Evolutionary conservation across 2,888 invertebrate genomes (phyloP), one percentile per base, ranked within the genome.

Genomic region (Podabrus alpinus): DNA sequence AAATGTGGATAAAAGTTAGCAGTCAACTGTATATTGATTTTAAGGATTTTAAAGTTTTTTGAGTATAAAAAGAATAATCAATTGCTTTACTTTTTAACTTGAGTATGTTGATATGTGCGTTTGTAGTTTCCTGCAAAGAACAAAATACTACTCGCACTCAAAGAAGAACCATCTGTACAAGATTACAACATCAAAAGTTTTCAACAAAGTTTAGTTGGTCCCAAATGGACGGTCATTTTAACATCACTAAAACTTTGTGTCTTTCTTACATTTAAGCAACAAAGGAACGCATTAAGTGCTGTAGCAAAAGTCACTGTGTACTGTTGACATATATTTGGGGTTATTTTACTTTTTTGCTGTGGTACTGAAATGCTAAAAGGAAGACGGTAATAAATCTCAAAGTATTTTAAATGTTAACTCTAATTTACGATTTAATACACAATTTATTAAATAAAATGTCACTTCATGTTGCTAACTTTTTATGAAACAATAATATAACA

Each of bases 201-300:
- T 72, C 77, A 80, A 80, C 79, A 79, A 80, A 79, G 79, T 78
- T 76, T 77, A 79, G 79, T 80, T 78, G 78, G 75, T 79, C 79
- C 79, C 79, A 79, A 80, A 80, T 80, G 80, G 77, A 80, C 79
- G 78, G 80, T 80, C 80, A 80, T 80, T 80, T 80, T 80, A 80
- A 77, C 80, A 78, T 80, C 76, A 77, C 78, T 78, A 78, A 80
- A 79, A 80, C 78, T 80, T 80, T 78, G 77, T 76, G 75, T 75
- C 77, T 77, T 79, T 77, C 77, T 80, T 80, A 78, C 77, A 77
- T 71, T 79, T 78, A 79, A 79, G 70, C 80, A 74, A 76, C 73
- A 76, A 76, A 73, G 74, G 66, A 74, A 64, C 73, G 73, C 74
- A 76, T 69, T 76, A 76, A 76, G 73, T 62, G 73, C 62, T 61